Conservation (phyloP, 2,888 invertebrate genomes). For the Chrysopilus asiliformis region DNA sequence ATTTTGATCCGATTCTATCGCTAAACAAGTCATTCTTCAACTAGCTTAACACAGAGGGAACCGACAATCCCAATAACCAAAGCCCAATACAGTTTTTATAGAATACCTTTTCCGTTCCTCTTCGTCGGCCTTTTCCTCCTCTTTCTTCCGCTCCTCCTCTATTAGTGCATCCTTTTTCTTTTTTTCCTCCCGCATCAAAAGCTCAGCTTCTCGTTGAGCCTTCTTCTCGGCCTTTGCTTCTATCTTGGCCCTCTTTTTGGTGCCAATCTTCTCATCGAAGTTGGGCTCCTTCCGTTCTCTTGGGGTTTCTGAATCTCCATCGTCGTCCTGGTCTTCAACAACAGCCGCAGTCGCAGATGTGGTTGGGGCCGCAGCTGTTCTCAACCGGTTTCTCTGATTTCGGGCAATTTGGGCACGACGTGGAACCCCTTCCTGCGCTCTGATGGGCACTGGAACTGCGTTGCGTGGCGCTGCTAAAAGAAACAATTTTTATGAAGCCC, state of each 20-base stretch:
- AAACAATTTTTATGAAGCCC: too few species aligned
- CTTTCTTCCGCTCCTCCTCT: conserved; percentile 63
- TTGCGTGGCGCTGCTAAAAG: too few species aligned
- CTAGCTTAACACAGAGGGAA: too few species aligned
- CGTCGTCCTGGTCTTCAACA: conserved; percentile 38
- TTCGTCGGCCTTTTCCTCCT: conserved; percentile 55
- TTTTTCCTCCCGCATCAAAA: conserved; percentile 62
- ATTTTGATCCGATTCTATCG: too few species aligned
- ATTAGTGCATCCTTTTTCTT: conserved; percentile 60
- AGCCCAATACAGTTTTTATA: too few species aligned
- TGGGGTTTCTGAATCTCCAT: conserved; percentile 21
- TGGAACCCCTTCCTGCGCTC: conserved; percentile 42
- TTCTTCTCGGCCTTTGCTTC: conserved; percentile 87
- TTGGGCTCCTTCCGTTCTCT: conserved; percentile 8
- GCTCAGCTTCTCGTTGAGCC: conserved; percentile 65
- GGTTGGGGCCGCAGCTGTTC: conserved; percentile 29
- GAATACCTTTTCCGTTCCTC: conserved; percentile 59
- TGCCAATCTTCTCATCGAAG: conserved; percentile 69
- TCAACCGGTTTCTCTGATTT: conserved; percentile 44
- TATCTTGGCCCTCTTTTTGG: conserved; percentile 86
- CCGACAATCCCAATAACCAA: too few species aligned
- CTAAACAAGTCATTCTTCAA: too few species aligned
- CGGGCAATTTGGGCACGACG: conserved; percentile 59
- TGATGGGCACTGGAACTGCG: conserved; percentile 25
- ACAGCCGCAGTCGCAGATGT: conserved; percentile 32